Evolutionary conservation across 2,888 invertebrate species (phyloP).

Genomic region (Calameuta filiformis): DNA sequence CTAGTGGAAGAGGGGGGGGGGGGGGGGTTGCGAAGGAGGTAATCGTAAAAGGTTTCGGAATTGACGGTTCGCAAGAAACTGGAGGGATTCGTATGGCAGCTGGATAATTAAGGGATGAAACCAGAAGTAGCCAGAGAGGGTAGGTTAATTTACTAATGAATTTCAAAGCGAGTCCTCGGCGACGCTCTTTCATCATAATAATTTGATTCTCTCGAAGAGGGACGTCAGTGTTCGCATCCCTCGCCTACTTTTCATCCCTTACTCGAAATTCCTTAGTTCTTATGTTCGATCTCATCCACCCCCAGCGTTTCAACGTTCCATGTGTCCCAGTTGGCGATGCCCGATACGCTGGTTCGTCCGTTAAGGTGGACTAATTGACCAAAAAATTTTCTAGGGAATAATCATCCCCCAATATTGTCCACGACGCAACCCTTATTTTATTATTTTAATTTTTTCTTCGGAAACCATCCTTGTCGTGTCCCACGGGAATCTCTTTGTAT

Average conservation of each 20-base stretch:
- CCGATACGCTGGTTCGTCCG: background rate
- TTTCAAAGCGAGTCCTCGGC: constrained; percentile 37
- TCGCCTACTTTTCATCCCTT: background rate
- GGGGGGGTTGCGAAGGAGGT: background rate
- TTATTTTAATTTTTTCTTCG: background rate
- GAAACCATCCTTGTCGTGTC: background rate
- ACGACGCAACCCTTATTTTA: background rate
- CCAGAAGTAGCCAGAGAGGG: constrained; percentile 2
- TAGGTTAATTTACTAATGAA: constrained; percentile 51
- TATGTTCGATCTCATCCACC: background rate
- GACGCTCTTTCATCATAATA: constrained; percentile 44
- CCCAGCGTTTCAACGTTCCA: background rate
- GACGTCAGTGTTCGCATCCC: background rate
- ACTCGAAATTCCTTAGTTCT: background rate
- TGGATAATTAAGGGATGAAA: background rate
- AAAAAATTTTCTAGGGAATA: background rate
- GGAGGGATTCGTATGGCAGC: background rate
- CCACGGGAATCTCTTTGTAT: background rate
- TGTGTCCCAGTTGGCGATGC: background rate
- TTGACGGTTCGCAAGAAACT: background rate
- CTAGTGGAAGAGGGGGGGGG: background rate
- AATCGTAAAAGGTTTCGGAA: background rate
- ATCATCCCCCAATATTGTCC: background rate
- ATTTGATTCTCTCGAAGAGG: constrained; percentile 31
- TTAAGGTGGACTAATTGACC: background rate